These are phyloP conservation scores for Penelope pileata DNA, from an alignment of 2,113 vertebrate genomes.

Conservation along the genomic window DNA sequence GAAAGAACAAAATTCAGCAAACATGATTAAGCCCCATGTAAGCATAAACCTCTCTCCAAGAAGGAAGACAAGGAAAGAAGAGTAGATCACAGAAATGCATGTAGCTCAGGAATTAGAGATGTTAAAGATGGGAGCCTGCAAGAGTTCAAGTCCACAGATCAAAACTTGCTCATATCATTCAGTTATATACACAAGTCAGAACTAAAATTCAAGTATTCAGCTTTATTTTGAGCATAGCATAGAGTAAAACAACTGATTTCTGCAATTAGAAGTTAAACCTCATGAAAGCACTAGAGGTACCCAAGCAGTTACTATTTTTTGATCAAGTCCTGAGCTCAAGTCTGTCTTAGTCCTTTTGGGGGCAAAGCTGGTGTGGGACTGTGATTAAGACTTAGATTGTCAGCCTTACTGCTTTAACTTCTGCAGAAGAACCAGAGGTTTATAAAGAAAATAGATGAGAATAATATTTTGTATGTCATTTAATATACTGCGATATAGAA, in stretches of 20 bases:
- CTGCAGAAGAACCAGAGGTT: rapidly evolving
- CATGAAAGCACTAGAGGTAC: not conserved
- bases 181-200: not conserved
- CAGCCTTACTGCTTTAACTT: not conserved
- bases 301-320: not conserved
- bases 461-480: not conserved
- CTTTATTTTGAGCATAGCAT: not conserved
- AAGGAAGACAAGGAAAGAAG: not conserved
- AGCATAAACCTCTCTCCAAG: not conserved
- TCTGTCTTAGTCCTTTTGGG: not conserved
- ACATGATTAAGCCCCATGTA: not conserved
- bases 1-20: not conserved
- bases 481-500: not conserved
- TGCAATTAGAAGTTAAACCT: not conserved
- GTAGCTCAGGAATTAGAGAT: not conserved
- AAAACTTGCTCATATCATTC: rapidly evolving
- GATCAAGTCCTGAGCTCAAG: not conserved
- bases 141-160: not conserved
- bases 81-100: not conserved
- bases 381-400: not conserved
- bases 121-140: not conserved
- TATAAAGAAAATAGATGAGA: not conserved
- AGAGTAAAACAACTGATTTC: not conserved
- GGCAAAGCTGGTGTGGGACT: not conserved
- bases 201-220: not conserved